phyloP scores from a whole-genome alignment of 2,888 invertebrate species.

The Lagria hirta region DNA sequence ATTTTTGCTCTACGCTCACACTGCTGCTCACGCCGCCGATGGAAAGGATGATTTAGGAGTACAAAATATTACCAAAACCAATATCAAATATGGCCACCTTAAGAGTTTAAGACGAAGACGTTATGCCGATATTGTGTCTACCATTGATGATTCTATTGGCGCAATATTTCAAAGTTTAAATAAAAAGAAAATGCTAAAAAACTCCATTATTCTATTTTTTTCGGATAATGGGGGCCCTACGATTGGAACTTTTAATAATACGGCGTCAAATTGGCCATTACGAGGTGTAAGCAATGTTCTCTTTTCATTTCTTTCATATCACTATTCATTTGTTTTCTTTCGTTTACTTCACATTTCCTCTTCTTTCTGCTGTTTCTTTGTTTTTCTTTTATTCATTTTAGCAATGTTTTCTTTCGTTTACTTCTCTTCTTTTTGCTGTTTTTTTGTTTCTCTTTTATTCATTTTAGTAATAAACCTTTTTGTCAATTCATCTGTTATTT shows the following conservation, averaged over 20 bases:
- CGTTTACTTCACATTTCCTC: too few relatives aligned
- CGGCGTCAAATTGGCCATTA: conserved; percentile 78
- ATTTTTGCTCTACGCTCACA: conserved; percentile 76
- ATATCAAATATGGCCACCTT: conserved; percentile 68
- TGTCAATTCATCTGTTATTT: too few relatives aligned
- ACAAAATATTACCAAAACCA: conserved; percentile 60
- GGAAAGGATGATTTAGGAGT: conserved; percentile 68
- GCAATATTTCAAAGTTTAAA: conserved; percentile 69
- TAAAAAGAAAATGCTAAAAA: conserved; percentile 68
- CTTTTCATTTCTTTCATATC: too few relatives aligned
- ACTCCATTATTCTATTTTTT: conserved; percentile 82
- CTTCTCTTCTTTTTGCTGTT: too few relatives aligned
- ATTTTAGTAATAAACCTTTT: too few relatives aligned
- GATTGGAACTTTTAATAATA: conserved; percentile 67
- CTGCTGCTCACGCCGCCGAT: conserved; percentile 61
- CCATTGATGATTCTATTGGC: conserved; percentile 83
- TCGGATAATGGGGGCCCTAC: conserved; percentile 89
- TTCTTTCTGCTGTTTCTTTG: too few relatives aligned
- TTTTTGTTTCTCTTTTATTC: too few relatives aligned
- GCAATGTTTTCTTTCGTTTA: too few relatives aligned
- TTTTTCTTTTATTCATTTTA: too few relatives aligned
- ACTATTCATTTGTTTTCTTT: too few relatives aligned
- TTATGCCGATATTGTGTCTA: conserved; percentile 82
- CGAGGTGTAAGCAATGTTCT: too few relatives aligned
- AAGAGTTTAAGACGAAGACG: conserved; percentile 64